phyloP scores from a whole-genome alignment of 2,888 invertebrate species.

The Scrobipalpa atriplicella region DNA sequence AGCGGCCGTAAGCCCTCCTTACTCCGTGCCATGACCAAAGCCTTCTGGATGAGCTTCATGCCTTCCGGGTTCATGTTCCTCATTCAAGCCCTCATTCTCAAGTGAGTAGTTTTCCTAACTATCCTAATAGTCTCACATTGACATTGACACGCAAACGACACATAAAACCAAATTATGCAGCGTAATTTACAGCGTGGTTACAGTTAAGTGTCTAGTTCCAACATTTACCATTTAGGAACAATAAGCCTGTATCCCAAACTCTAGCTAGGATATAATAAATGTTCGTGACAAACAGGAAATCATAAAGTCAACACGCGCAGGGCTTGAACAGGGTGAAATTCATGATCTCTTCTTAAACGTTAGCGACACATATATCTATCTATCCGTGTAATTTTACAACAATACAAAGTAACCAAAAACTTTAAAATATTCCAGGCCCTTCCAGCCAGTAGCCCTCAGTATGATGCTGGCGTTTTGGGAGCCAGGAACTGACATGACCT shows the following conservation, averaged over 20 bases:
- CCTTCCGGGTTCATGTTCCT: slow-evolving; percentile 85
- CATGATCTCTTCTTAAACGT: too few species aligned
- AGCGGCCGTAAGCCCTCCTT: slow-evolving; percentile 84
- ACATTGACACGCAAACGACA: slow-evolving; percentile 42
- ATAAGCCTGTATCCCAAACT: not conserved
- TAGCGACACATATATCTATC: too few species aligned
- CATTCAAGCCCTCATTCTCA: slow-evolving; percentile 80
- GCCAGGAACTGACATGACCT: slow-evolving; percentile 72
- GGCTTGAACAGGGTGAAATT: too few species aligned
- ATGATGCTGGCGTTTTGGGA: slow-evolving; percentile 86
- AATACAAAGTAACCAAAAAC: not conserved
- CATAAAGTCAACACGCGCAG: too few species aligned
- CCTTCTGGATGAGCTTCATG: slow-evolving; percentile 87
- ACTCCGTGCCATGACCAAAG: slow-evolving; percentile 84
- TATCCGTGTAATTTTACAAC: too few species aligned
- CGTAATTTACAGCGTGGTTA: not conserved
- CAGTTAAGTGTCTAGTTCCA: not conserved
- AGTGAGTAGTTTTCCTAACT: slow-evolving; percentile 59
- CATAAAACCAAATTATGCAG: slow-evolving; percentile 37
- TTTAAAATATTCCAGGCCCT: slow-evolving; percentile 73
- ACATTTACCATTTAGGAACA: slow-evolving; percentile 3
- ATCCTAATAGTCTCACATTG: slow-evolving; percentile 23
- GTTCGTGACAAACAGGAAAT: not conserved
- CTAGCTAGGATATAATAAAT: not conserved
- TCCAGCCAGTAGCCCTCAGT: slow-evolving; percentile 86